Conservation (phyloP, 2,113 vertebrate species). For the Girardinichthys multiradiatus region DNA sequence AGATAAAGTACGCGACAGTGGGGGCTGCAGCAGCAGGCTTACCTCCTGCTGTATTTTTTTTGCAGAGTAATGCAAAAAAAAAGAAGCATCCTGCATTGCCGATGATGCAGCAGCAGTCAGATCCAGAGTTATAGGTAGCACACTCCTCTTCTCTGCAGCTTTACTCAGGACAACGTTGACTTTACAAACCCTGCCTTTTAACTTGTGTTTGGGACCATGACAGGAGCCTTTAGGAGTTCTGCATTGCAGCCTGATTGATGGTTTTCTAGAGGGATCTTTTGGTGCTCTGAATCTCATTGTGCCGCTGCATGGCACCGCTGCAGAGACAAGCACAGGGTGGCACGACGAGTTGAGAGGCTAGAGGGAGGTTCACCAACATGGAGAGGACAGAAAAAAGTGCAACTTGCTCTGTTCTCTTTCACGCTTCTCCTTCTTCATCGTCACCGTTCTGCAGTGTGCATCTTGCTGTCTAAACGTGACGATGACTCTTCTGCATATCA, state of each 20-base stretch:
- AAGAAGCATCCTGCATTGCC: conserved; percentile 31
- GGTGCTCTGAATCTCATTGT: conserved; percentile 26
- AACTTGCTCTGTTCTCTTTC: conserved; percentile 10
- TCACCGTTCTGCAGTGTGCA: not conserved
- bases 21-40: conserved; percentile 42
- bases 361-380: conserved; percentile 13
- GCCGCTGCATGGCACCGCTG: conserved; percentile 57
- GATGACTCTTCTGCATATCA: not conserved
- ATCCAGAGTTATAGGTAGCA: conserved; percentile 16
- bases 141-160: conserved; percentile 1
- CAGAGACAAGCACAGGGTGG: conserved; percentile 56
- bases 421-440: not conserved
- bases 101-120: conserved; percentile 22
- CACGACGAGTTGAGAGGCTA: conserved; percentile 43
- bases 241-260: conserved; percentile 40
- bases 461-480: conserved; percentile 28
- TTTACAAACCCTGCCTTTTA: not conserved
- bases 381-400: conserved; percentile 1
- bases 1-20: no score
- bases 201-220: not conserved
- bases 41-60: conserved; percentile 14
- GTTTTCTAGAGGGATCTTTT: conserved; percentile 33
- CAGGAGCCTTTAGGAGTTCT: conserved; percentile 13
- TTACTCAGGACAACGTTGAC: not conserved
- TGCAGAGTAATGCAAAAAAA: conserved; percentile 59